Evolutionary conservation across 2,888 invertebrate species (phyloP).

Genomic region (Cosmia pyralina): DNA sequence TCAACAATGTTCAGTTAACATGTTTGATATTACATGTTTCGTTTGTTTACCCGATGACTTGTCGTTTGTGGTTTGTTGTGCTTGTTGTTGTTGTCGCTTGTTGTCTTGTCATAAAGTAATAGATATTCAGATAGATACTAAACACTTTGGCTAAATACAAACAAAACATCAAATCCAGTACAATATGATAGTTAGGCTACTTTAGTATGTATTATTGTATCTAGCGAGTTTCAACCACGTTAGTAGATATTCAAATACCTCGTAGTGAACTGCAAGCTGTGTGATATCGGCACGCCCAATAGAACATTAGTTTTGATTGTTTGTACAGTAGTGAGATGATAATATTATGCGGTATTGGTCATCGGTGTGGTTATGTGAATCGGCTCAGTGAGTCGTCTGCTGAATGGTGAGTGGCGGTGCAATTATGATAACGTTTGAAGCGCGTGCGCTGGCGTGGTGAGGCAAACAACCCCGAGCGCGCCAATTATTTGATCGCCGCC

Average conservation of each 20-base stretch:
- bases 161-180: conserved; percentile 22
- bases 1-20: conserved; percentile 6
- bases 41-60: not conserved
- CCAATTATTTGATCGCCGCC: conserved; percentile 67
- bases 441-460: conserved; percentile 29
- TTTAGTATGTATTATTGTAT: conserved; percentile 47
- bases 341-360: conserved; percentile 61
- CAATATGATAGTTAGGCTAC: conserved; percentile 31
- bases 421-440: conserved; percentile 63
- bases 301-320: conserved; percentile 67
- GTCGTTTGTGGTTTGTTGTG: too few relatives aligned
- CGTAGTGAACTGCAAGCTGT: conserved; percentile 44
- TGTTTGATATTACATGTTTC: conserved; percentile 18
- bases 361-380: conserved; percentile 40
- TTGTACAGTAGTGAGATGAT: conserved; percentile 56
- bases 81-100: too few relatives aligned
- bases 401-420: conserved; percentile 39
- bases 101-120: not conserved
- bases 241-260: conserved; percentile 56
- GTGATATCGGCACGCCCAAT: conserved; percentile 54
- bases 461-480: conserved; percentile 59
- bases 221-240: conserved; percentile 33
- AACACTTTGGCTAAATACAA: conserved; percentile 20
- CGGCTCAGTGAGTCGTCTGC: conserved; percentile 50
- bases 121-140: conserved; percentile 15